Evolutionary conservation across 2,113 vertebrate genomes (phyloP).

Genomic region (Hypomesus transpacificus): DNA sequence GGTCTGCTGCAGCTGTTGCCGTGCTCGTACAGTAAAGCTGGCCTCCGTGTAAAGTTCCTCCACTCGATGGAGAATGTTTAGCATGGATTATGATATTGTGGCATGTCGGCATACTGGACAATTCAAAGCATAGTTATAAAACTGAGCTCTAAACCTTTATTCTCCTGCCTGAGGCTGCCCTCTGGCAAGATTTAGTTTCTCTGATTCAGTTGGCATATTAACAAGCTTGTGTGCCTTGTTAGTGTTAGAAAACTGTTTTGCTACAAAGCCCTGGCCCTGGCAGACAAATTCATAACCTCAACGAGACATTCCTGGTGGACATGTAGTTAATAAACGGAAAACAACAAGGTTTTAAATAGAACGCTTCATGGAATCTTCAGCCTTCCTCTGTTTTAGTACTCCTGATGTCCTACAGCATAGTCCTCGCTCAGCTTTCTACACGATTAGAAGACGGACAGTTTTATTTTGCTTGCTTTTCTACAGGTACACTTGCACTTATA

Average conservation of each 20-base stretch:
- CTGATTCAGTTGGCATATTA: slow-evolving; percentile 35
- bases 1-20: no score
- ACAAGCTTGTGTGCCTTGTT: background rate
- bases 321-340: slow-evolving; percentile 17
- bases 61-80: background rate
- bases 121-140: slow-evolving; percentile 32
- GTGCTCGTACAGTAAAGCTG: no score
- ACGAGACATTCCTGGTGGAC: slow-evolving; percentile 1
- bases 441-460: slow-evolving; percentile 38
- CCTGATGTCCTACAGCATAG: slow-evolving; percentile 30
- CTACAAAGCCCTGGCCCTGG: background rate
- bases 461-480: no score
- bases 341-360: background rate
- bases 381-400: slow-evolving; percentile 9
- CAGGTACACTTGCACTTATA: no score
- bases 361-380: slow-evolving; percentile 20
- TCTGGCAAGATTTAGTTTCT: slow-evolving; percentile 24
- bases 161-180: slow-evolving; percentile 12
- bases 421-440: slow-evolving; percentile 12
- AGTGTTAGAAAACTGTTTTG: no score
- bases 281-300: slow-evolving; percentile 7
- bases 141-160: slow-evolving; percentile 24
- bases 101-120: background rate
- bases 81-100: no score
- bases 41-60: no score